Conservation (phyloP, 2,888 invertebrate genomes). For the Drosophila recens region DNA sequence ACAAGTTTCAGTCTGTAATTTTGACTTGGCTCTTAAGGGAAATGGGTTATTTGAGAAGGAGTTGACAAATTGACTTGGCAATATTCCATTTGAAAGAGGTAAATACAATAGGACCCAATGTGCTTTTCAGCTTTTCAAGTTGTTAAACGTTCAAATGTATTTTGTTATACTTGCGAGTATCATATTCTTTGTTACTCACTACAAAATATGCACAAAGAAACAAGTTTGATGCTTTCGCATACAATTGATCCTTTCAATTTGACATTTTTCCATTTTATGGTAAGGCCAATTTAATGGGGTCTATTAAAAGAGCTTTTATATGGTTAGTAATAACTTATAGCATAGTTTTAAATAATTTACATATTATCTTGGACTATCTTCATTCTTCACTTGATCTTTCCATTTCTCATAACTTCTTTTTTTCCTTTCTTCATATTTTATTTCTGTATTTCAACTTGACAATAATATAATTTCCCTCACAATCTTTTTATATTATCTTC, state of each 20-base stretch:
- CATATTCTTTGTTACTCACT: not conserved
- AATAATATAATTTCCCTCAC: too few species aligned
- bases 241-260: not conserved
- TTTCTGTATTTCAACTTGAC: too few species aligned
- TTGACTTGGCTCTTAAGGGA: slow-evolving; percentile 18
- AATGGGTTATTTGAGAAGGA: slow-evolving; percentile 20
- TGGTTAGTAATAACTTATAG: not conserved
- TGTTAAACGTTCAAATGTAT: not conserved
- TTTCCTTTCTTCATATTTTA: too few species aligned
- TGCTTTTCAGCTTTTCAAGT: not conserved
- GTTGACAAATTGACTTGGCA: slow-evolving; percentile 7
- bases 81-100: slow-evolving; percentile 14
- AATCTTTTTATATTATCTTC: too few species aligned
- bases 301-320: not conserved
- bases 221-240: not conserved
- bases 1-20: slow-evolving; percentile 19
- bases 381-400: too few species aligned
- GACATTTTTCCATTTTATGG: not conserved
- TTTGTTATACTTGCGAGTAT: slow-evolving; percentile 1
- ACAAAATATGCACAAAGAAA: not conserved
- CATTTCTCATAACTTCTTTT: too few species aligned
- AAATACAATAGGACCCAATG: not conserved
- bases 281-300: not conserved
- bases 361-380: too few species aligned
- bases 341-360: too few species aligned